phyloP scores from a whole-genome alignment of 2,113 vertebrate species.

The Dipodomys spectabilis region DNA sequence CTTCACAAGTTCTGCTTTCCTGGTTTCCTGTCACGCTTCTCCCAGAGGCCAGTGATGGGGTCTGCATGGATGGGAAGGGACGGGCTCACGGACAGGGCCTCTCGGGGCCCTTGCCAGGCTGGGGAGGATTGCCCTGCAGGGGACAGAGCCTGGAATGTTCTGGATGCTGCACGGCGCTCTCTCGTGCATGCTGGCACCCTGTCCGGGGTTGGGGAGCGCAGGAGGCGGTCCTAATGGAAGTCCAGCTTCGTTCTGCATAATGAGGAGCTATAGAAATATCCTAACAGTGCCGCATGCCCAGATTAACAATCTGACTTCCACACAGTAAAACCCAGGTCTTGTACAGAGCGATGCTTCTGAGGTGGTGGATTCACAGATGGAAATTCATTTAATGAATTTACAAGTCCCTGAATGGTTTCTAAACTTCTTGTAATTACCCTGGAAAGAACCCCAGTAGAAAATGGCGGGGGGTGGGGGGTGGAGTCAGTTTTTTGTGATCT shows the following conservation, averaged over 20 bases:
- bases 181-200: neutral
- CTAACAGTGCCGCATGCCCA: slow-evolving; percentile 70
- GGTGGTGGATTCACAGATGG: slow-evolving; percentile 77
- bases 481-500: neutral
- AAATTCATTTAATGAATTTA: slow-evolving; percentile 82
- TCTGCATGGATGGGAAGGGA: neutral
- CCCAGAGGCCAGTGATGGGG: neutral
- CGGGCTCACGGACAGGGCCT: too few species aligned
- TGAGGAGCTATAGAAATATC: slow-evolving; percentile 71
- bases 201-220: slow-evolving; percentile 41
- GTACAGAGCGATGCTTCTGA: slow-evolving; percentile 75
- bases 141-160: neutral
- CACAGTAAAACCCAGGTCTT: slow-evolving; percentile 74
- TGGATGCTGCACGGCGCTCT: neutral
- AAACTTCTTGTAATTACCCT: slow-evolving; percentile 81
- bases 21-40: neutral
- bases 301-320: slow-evolving; percentile 81
- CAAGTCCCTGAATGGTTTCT: slow-evolving; percentile 78
- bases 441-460: slow-evolving; percentile 78
- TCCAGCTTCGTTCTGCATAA: slow-evolving; percentile 73
- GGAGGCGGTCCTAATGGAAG: slow-evolving; percentile 76
- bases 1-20: neutral
- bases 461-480: too few species aligned
- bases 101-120: neutral
- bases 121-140: neutral